Conservation (phyloP, 2,797 vertebrate species). For the Ctenochaetus hawaiiensis region DNA sequence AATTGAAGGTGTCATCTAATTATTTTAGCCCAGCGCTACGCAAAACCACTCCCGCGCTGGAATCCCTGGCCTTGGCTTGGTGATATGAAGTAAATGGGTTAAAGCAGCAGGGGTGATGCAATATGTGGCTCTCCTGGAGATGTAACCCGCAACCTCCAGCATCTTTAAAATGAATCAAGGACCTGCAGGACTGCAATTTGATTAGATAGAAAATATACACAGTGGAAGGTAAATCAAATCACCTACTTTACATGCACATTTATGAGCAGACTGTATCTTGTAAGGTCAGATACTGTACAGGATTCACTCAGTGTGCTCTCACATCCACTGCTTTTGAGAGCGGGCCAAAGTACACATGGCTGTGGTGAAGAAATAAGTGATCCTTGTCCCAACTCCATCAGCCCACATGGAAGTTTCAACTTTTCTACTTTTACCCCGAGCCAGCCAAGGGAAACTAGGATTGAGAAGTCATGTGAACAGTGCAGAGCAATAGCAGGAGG, state of each 20-base stretch:
- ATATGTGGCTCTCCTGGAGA: constrained; percentile 84
- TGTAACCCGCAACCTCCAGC: constrained; percentile 77
- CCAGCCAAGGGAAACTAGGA: constrained; percentile 50
- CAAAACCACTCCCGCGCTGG: constrained; percentile 66
- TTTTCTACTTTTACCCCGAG: constrained; percentile 41
- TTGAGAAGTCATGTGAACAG: constrained; percentile 58
- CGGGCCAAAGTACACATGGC: constrained; percentile 49
- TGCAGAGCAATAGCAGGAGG: constrained; percentile 45
- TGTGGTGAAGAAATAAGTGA: constrained; percentile 46
- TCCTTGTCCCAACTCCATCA: constrained; percentile 51
- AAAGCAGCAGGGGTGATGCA: constrained; percentile 85
- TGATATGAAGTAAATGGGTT: constrained; percentile 84
- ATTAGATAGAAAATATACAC: constrained; percentile 82
- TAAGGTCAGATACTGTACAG: constrained; percentile 75
- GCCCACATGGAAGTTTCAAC: constrained; percentile 55
- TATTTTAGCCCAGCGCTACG: constrained; percentile 82
- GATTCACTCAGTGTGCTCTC: constrained; percentile 24
- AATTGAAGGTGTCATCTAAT: constrained; percentile 89
- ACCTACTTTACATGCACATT: constrained; percentile 68
- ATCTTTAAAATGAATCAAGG: constrained; percentile 86
- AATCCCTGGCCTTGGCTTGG: constrained; percentile 74
- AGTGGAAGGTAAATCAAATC: constrained; percentile 82
- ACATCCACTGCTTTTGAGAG: constrained; percentile 55
- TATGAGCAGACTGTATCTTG: constrained; percentile 56
- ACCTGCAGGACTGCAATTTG: constrained; percentile 81